A percentile compares a stretch with the other conserved stretches of the same genome.
phyloP scores from a whole-genome alignment of 2,888 invertebrate genomes.

The Chrysomela aeneicollis region DNA sequence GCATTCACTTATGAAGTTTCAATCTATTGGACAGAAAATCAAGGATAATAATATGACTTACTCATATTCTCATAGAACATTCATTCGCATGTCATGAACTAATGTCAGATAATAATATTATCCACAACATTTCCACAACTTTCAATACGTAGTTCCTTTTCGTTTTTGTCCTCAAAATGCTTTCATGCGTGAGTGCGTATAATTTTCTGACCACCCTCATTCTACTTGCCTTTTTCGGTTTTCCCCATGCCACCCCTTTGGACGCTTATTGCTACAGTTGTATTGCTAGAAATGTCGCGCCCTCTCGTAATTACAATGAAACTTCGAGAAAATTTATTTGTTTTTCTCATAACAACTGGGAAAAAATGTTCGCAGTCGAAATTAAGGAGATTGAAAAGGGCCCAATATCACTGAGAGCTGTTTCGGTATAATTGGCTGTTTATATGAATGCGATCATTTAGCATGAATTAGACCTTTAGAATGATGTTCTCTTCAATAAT shows the following conservation, averaged over 20 bases:
- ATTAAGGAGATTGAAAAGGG: neutral
- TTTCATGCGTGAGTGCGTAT: neutral
- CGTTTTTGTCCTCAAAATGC: neutral
- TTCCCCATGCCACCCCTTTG: neutral
- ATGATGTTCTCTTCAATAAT: too few species aligned
- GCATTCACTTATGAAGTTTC: too few species aligned
- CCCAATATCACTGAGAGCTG: neutral
- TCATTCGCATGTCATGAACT: too few species aligned
- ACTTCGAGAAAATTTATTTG: slow-evolving; percentile 24
- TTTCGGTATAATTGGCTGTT: neutral
- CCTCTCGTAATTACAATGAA: slow-evolving; percentile 18
- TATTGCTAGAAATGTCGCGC: neutral
- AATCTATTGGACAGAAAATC: too few species aligned
- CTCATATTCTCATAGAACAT: too few species aligned
- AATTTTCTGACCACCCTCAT: slow-evolving; percentile 2
- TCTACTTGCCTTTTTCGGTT: slow-evolving; percentile 12
- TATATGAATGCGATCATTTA: neutral
- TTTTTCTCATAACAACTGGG: slow-evolving; percentile 21
- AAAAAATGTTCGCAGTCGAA: slow-evolving; percentile 9
- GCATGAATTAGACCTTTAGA: too few species aligned
- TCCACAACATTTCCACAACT: too few species aligned
- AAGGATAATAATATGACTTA: too few species aligned
- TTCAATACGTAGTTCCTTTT: too few species aligned
- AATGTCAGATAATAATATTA: too few species aligned
- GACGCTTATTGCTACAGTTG: slow-evolving; percentile 17